These are phyloP conservation scores for Drosophila siamana DNA, from an alignment of 2,888 invertebrate species.

Conservation along the genomic window DNA sequence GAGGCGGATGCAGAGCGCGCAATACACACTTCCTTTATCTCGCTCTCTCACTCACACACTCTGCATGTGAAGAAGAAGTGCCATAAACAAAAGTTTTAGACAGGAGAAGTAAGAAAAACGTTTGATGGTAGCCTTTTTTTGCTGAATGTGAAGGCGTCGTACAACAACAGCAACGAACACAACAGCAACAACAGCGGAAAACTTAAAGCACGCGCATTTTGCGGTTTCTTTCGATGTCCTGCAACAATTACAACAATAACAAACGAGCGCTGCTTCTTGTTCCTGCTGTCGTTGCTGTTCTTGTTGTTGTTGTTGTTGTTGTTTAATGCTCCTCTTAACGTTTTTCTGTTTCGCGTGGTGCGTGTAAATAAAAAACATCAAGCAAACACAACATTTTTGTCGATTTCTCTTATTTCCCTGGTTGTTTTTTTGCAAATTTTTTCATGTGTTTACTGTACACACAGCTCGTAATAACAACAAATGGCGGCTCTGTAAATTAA, in stretches of 20 bases:
- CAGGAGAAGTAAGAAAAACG: constrained; percentile 48
- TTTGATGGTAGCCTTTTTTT: constrained; percentile 15
- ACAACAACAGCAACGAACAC: constrained; percentile 8
- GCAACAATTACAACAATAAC: constrained; percentile 17
- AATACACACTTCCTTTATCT: constrained; percentile 30
- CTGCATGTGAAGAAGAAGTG: constrained; percentile 28
- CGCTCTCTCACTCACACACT: neutral
- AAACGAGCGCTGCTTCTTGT: constrained; percentile 7
- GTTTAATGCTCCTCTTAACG: neutral
- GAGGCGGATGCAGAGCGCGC: constrained; percentile 68
- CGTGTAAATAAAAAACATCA: constrained; percentile 42
- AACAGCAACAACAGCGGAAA: constrained; percentile 22
- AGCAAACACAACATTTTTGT: constrained; percentile 34
- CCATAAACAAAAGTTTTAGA: constrained; percentile 47
- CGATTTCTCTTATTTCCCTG: constrained; percentile 13
- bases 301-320: constrained; percentile 14
- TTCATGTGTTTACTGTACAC: constrained; percentile 43
- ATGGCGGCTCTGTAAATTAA: constrained; percentile 32
- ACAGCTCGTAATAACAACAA: constrained; percentile 31
- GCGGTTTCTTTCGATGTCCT: constrained; percentile 18
- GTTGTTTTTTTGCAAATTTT: constrained; percentile 49
- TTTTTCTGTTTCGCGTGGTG: constrained; percentile 37
- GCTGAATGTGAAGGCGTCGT: constrained; percentile 14
- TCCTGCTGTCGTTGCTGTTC: constrained; percentile 8
- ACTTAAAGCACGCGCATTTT: constrained; percentile 33